Evolutionary conservation across 2,113 vertebrate species (phyloP).

Genomic region (Apodemus speciosus): DNA sequence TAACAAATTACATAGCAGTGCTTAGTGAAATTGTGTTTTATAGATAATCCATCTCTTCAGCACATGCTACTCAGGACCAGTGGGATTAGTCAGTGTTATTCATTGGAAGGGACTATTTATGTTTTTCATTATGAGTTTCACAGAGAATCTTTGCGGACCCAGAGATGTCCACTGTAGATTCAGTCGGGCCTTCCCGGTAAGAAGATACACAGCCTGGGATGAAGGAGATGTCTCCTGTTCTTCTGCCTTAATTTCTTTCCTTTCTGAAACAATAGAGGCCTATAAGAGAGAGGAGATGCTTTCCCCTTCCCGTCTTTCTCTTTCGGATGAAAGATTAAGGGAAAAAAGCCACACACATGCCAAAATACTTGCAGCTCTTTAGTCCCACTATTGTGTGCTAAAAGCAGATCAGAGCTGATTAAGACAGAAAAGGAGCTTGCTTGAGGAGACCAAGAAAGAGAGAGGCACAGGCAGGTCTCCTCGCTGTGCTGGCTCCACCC

Average conservation of each 20-base stretch:
- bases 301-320: not conserved
- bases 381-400: constrained; percentile 69
- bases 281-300: constrained; percentile 51
- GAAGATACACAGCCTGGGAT: constrained; percentile 61
- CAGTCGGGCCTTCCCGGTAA: constrained; percentile 58
- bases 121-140: constrained; percentile 82
- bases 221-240: constrained; percentile 55
- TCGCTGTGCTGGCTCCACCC: no score
- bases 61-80: constrained; percentile 84
- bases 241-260: constrained; percentile 53
- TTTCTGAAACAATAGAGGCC: constrained; percentile 68
- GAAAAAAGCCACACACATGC: not conserved
- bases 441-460: constrained; percentile 39
- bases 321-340: constrained; percentile 63
- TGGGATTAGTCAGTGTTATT: constrained; percentile 84
- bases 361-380: constrained; percentile 51
- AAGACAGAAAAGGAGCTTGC: constrained; percentile 64
- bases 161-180: constrained; percentile 72
- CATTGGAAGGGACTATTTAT: constrained; percentile 84
- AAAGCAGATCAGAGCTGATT: constrained; percentile 70
- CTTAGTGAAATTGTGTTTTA: constrained; percentile 87
- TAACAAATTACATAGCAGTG: constrained; percentile 87
- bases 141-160: constrained; percentile 71
- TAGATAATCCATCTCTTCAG: constrained; percentile 86
- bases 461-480: not conserved